A percentile compares a stretch with the other conserved stretches of the same genome.
Evolutionary conservation across 2,113 vertebrate species (phyloP).

Genomic region (Prinia subflava): DNA sequence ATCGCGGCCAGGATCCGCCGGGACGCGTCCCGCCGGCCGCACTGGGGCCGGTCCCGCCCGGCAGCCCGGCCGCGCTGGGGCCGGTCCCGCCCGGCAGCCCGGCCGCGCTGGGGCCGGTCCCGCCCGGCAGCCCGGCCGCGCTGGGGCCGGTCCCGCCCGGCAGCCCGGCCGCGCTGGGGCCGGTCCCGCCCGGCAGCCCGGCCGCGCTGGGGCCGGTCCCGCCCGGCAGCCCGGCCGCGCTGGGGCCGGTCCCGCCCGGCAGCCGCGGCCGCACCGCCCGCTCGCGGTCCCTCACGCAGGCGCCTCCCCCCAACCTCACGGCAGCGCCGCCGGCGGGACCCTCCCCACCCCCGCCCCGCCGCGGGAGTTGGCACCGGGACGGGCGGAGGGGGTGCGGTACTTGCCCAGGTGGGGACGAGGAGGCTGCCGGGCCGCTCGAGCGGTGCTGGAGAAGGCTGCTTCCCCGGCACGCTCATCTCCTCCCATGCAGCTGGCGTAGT

Average conservation of each 20-base stretch:
- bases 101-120: no score
- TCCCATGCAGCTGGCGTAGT: constrained; percentile 75
- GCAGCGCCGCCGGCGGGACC: neutral
- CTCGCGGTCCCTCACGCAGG: neutral
- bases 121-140: no score
- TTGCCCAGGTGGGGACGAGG: constrained; percentile 84
- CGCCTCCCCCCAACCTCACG: neutral
- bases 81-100: no score
- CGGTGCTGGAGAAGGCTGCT: constrained; percentile 73
- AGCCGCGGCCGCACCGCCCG: neutral
- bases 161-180: no score
- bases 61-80: no score
- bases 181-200: no score
- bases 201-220: no score
- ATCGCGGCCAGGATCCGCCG: neutral
- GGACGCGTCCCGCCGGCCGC: neutral
- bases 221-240: no score
- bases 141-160: no score
- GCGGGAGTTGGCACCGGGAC: neutral
- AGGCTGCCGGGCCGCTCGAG: constrained; percentile 82
- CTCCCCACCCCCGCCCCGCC: neutral
- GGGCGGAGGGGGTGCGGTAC: constrained; percentile 36
- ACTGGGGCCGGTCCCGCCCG: no score
- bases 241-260: no score
- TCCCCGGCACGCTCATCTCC: constrained; percentile 87